Base-by-base conservation (phyloP, 2,888 invertebrate genomes). In the Oscheius sp. region DNA sequence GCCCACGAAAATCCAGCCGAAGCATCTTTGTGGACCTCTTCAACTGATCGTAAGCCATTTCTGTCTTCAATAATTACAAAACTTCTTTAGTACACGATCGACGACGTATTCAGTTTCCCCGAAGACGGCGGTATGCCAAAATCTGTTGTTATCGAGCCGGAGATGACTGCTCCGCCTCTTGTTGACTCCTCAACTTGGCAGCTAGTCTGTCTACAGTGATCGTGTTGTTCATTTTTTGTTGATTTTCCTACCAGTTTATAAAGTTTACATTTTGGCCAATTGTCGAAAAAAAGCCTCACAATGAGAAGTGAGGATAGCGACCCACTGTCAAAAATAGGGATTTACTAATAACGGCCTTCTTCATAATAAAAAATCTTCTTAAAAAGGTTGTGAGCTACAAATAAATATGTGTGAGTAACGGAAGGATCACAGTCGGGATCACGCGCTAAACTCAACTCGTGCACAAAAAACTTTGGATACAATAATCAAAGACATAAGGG, bases 21-120 rank as follows among this genome's bases (percentile, higher is more conserved):
- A 79, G 35, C 76, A 84, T 50, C 72, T 87, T 42, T 80, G 83
- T 3, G 87, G 87, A 47, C 87, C 87, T 21, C 70, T 87, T 13
- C 73, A 82, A 63, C 78, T 85, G 51, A 59, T 86, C 55, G 85
- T 86, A 59, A 58, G 80, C 72, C 37, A n/a, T 57, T 33, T 68
- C 35, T 13, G 35, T 37, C 29, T 2, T 42, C 13, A 51, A 13
- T 9, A 42, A 21, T 29, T 21, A 21, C 21, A 21, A 21, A 21
- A 32, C n/a, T 58, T 35, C 75, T 82, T 73, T 74, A 84, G 84
- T 84, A 84, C 58, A 77, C 80, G 5, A 75, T 82, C 47, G 85
- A 84, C 70, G 81, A 85, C 10, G 72, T 80, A n/a, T 75, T 84
- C 51, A 57, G 73, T 2, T 63, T 79, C 73, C 84, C 84, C 2